Conservation (phyloP, 2,888 invertebrate genomes). For the Catocala sponsa region DNA sequence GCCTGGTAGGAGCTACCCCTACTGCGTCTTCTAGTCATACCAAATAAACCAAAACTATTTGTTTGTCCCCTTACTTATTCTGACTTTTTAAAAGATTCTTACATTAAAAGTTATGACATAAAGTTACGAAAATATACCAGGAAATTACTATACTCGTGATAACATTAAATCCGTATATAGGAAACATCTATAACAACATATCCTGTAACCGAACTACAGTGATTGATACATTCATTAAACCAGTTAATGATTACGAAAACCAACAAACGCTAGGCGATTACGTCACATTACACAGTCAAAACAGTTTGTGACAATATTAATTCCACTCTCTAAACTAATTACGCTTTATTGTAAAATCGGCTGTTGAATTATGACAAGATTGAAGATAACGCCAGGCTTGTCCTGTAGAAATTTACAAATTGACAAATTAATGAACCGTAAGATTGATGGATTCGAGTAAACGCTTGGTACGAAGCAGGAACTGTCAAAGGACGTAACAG, state of each 20-base stretch:
- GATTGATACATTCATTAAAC: conserved; percentile 1
- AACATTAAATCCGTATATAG: no score
- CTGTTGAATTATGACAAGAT: conserved; percentile 17
- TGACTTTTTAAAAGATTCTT: no score
- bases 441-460: conserved; percentile 4
- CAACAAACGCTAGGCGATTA: conserved; percentile 2
- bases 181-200: no score
- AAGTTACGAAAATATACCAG: no score
- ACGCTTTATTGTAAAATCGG: conserved; percentile 8
- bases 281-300: conserved; percentile 1
- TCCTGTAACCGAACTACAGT: neutral
- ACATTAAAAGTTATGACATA: no score
- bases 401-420: conserved; percentile 16
- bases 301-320: conserved; percentile 31
- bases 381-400: conserved; percentile 19
- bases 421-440: conserved; percentile 37
- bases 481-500: neutral
- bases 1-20: no score
- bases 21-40: no score
- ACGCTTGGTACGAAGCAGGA: neutral
- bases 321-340: conserved; percentile 29
- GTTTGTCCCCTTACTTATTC: no score
- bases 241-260: neutral
- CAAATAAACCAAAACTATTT: no score
- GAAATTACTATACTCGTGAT: no score